Evolutionary conservation across 1,140 invertebrate genomes (phyloP), one percentile per base, ranked within the genome.

Genomic region (Drosophila truncata): DNA sequence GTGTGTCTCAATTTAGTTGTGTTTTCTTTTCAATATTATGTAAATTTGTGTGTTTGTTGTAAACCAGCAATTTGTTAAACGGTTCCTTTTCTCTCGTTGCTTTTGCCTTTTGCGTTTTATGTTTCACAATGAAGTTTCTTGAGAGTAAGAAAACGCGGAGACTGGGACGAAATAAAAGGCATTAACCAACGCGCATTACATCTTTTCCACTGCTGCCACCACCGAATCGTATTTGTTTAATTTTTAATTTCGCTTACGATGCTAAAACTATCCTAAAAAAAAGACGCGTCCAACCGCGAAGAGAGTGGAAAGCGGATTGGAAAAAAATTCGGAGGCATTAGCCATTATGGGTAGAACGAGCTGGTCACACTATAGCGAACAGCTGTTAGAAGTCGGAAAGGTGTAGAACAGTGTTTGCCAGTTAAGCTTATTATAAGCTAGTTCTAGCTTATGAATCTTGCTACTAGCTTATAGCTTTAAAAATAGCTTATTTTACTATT

Each of bases 191-290:
- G 66, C 57, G 49, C 33, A 31, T 27, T 62, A 27, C 33, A 42
- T 31, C 33, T 78, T 49, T 29, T 46, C 35, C 37, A 37, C 50
- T 31, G 59, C 18, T 29, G 29, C n/a, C n/a, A 27, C 29, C 33
- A 31, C 33, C 11, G 39, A 41, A 29, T 39, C n/a, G 23, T 41
- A 69, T 44, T 75, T 55, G 5, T 37, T 55, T n/a, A 55, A 69
- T 23, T 58, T 55, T 7, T 29, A 29, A 65, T 25, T 59, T 52
- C 59, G 60, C 60, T 60, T 74, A 62, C 42, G 74, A 73, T 46
- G 58, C 79, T 82, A 82, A 82, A 49, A 44, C 50, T 66, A 66
- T 69, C 71, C 73, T 84, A 84, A 75, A 82, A 78, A 64, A 71
- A 62, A 70, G 65, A 62, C 63, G 80, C 80, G 70, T 49, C 80